Evolutionary conservation across 2,888 invertebrate species (phyloP).

Genomic region (Rhamnusium bicolor): DNA sequence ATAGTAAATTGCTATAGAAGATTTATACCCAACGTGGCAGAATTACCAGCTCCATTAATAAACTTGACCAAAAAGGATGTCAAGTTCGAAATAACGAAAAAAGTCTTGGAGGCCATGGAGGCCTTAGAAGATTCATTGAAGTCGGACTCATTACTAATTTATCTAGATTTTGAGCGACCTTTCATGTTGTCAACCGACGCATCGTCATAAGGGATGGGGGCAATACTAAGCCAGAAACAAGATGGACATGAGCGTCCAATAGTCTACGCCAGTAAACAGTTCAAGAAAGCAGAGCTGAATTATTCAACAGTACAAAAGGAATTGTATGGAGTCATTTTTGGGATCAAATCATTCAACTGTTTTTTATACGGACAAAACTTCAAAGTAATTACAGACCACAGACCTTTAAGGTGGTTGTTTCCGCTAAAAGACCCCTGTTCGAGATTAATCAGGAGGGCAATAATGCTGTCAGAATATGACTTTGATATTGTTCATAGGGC

Average conservation of each 20-base stretch:
- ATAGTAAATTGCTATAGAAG: slow-evolving; percentile 39
- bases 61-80: slow-evolving; percentile 39
- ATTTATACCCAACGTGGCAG: slow-evolving; percentile 39
- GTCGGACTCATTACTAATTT: no score
- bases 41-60: slow-evolving; percentile 29
- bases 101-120: no score
- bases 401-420: slow-evolving; percentile 38
- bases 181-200: slow-evolving; percentile 37
- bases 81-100: slow-evolving; percentile 3
- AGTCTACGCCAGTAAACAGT: no score
- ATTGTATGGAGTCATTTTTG: no score
- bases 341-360: no score
- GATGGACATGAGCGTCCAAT: neutral
- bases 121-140: slow-evolving; percentile 37
- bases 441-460: slow-evolving; percentile 43
- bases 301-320: no score
- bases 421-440: no score
- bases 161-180: slow-evolving; percentile 38
- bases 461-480: slow-evolving; percentile 37
- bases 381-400: neutral
- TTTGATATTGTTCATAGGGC: slow-evolving; percentile 41
- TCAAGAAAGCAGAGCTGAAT: no score
- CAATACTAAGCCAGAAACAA: no score
- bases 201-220: slow-evolving; percentile 25
- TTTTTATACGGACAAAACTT: no score